These are phyloP conservation scores for Leptestheria dahalacensis DNA, from an alignment of 1,140 invertebrate species.

Conservation along the genomic window DNA sequence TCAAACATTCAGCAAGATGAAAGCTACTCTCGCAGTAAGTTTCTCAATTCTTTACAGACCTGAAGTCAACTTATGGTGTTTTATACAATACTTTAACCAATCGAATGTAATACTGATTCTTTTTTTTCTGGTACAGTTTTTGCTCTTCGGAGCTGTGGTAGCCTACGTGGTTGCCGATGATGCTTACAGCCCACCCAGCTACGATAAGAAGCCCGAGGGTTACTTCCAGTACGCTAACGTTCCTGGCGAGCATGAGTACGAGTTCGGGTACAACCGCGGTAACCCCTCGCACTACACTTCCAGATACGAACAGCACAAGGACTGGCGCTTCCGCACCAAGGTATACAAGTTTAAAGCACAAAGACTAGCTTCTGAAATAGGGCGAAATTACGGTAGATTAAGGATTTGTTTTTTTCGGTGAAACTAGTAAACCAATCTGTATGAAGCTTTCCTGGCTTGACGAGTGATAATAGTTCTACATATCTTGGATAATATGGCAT, in stretches of 20 bases:
- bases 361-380: no score
- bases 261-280: conserved; percentile 47
- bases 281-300: conserved; percentile 52
- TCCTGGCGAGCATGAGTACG: conserved; percentile 46
- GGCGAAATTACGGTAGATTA: no score
- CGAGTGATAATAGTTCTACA: no score
- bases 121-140: neutral
- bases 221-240: conserved; percentile 40
- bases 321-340: conserved; percentile 52
- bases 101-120: neutral
- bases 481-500: no score
- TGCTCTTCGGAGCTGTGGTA: conserved; percentile 4
- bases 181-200: conserved; percentile 11
- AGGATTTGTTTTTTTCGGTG: no score
- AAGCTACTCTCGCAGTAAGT: neutral
- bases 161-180: neutral
- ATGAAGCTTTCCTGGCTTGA: no score
- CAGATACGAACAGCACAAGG: conserved; percentile 45
- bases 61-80: neutral
- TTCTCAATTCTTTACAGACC: neutral
- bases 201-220: conserved; percentile 16
- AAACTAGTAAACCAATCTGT: no score
- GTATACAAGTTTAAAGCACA: conserved; percentile 29
- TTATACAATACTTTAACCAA: no score
- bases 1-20: neutral